phyloP scores from a whole-genome alignment of 2,888 invertebrate species.

The Leucoma salicis region DNA sequence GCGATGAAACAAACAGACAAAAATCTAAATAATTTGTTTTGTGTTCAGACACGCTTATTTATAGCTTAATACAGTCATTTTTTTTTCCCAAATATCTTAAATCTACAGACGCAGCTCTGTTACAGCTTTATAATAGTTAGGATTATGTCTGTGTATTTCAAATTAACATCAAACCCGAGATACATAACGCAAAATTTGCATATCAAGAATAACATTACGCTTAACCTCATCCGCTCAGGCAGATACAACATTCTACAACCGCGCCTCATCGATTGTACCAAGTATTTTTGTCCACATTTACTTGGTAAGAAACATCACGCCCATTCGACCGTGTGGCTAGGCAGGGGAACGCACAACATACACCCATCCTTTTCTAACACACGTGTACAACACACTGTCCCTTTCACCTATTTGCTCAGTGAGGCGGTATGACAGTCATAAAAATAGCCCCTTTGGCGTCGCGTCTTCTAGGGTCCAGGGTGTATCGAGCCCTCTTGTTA shows the following conservation, averaged over 20 bases:
- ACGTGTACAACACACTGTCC: constrained; percentile 63
- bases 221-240: no score
- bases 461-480: constrained; percentile 74
- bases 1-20: no score
- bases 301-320: constrained; percentile 82
- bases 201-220: no score
- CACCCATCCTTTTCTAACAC: constrained; percentile 70
- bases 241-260: constrained; percentile 61
- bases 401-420: constrained; percentile 76
- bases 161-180: no score
- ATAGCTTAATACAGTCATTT: no score
- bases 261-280: constrained; percentile 75
- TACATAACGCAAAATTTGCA: no score
- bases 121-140: no score
- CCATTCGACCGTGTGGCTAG: constrained; percentile 82
- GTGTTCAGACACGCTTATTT: no score
- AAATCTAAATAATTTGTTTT: no score
- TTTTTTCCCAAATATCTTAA: no score
- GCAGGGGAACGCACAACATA: constrained; percentile 73
- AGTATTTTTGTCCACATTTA: constrained; percentile 80
- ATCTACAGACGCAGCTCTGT: no score
- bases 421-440: constrained; percentile 80
- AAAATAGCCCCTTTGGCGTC: constrained; percentile 82
- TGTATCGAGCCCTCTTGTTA: constrained; percentile 72
- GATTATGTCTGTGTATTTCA: no score